Conservation (phyloP, 2,888 invertebrate species). For the Hemaris fuciformis region DNA sequence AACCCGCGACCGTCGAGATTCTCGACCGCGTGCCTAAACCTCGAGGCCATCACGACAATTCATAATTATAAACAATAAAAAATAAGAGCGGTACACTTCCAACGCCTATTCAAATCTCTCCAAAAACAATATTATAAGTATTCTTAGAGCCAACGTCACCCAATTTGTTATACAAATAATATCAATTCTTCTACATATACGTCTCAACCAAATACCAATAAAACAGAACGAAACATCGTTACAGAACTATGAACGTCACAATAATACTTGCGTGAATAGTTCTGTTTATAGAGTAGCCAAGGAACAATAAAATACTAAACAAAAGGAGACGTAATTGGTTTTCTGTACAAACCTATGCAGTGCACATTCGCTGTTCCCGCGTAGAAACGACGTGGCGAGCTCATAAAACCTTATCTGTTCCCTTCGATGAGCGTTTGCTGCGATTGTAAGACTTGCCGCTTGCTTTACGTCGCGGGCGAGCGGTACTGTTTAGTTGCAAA, state of each 20-base stretch:
- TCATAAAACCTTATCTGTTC: conserved; percentile 81
- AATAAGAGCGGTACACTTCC: background rate
- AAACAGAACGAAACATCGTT: background rate
- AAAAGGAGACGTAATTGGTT: conserved; percentile 60
- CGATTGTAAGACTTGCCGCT: conserved; percentile 41
- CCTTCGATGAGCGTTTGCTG: conserved; percentile 56
- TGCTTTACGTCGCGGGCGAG: conserved; percentile 13
- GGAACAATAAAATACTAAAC: conserved; percentile 40
- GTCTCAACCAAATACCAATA: background rate
- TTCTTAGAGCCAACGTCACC: background rate
- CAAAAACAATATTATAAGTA: background rate
- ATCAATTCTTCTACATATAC: background rate
- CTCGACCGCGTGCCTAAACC: no score
- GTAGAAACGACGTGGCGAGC: conserved; percentile 75
- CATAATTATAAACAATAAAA: background rate
- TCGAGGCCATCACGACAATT: no score
- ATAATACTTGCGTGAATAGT: background rate
- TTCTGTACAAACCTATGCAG: conserved; percentile 66
- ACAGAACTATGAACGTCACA: background rate
- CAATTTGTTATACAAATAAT: background rate
- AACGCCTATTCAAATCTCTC: no score
- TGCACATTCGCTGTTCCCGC: conserved; percentile 67
- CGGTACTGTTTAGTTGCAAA: conserved; percentile 1
- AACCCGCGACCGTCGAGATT: no score
- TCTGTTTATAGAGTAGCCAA: conserved; percentile 1